Evolutionary conservation across 2,113 vertebrate genomes (phyloP).

Genomic region (Platysternon megacephalum): DNA sequence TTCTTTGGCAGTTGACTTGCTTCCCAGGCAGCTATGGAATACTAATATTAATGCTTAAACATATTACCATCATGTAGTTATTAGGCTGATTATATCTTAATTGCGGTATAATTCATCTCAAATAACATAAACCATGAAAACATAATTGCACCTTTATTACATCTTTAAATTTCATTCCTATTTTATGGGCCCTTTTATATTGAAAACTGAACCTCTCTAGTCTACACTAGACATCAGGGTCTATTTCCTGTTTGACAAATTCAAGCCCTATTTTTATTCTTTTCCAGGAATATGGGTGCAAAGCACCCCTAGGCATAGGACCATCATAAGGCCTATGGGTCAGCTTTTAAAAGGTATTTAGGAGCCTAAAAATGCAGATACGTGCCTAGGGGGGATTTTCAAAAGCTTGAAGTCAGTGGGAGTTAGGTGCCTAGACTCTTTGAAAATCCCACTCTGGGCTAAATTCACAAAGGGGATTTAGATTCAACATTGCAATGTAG

Average conservation of each 20-base stretch:
- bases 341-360: not conserved
- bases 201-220: not conserved
- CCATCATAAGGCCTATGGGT: not conserved
- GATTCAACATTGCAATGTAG: not conserved
- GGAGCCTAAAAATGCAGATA: not conserved
- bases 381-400: not conserved
- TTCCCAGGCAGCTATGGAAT: accelerated
- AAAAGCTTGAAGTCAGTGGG: not conserved
- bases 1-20: not conserved
- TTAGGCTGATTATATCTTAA: not conserved
- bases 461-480: not conserved
- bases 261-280: not conserved
- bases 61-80: not conserved
- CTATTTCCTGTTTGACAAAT: not conserved
- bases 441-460: not conserved
- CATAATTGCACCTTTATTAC: not conserved
- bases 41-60: not conserved
- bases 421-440: not conserved
- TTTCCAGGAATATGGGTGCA: not conserved
- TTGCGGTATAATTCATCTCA: not conserved
- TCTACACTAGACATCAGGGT: not conserved
- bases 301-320: not conserved
- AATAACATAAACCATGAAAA: not conserved
- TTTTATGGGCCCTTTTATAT: accelerated
- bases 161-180: not conserved